Percentiles rank a stretch among this genome's conserved stretches.
These are phyloP conservation scores for Sylvilagus floridanus DNA, from an alignment of 2,797 vertebrate genomes.

Conservation along the genomic window DNA sequence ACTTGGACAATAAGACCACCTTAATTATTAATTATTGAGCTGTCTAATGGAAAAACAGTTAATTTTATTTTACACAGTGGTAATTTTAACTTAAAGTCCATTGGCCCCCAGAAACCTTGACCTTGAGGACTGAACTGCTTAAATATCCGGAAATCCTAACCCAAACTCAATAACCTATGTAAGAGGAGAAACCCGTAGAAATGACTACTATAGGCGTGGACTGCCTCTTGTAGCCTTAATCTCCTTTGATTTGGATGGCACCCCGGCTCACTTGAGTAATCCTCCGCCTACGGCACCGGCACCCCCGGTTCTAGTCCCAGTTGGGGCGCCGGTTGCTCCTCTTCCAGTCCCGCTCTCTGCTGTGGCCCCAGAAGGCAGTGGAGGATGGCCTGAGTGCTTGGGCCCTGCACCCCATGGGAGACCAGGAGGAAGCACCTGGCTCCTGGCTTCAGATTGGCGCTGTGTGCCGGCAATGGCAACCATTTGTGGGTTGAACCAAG, in stretches of 20 bases:
- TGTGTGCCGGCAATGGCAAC: too few species aligned
- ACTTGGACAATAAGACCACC: background rate
- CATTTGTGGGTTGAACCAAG: too few species aligned
- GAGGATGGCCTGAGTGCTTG: too few species aligned
- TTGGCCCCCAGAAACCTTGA: background rate
- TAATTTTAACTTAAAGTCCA: conserved; percentile 2
- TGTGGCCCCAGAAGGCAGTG: too few species aligned
- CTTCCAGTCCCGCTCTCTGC: too few species aligned
- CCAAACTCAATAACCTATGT: background rate
- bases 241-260: background rate
- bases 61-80: background rate
- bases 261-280: too few species aligned
- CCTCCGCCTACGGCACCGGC: too few species aligned
- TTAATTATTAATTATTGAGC: background rate
- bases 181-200: conserved; percentile 38
- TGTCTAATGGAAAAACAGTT: background rate
- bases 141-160: background rate
- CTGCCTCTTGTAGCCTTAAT: background rate
- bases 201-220: background rate
- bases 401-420: too few species aligned
- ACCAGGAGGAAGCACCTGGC: too few species aligned
- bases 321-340: too few species aligned
- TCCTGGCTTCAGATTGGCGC: too few species aligned
- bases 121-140: background rate
- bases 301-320: too few species aligned